Conservation (phyloP, 2,113 vertebrate species). For the Cygnus atratus region DNA sequence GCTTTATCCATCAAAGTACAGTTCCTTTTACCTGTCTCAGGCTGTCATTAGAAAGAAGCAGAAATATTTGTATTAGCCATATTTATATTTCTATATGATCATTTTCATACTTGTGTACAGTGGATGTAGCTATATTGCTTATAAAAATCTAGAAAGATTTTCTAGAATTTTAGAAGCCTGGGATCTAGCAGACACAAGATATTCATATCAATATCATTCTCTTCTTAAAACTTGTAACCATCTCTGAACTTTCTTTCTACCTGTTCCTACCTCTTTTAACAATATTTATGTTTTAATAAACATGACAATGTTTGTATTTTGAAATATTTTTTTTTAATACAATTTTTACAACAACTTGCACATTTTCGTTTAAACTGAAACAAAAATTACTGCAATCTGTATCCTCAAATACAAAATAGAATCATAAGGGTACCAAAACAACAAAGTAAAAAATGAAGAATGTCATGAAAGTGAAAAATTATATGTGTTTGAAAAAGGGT, state of each 20-base stretch:
- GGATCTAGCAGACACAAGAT: not conserved
- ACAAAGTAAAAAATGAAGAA: accelerated
- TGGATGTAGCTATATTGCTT: not conserved
- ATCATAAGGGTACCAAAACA: not conserved
- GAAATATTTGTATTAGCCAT: not conserved
- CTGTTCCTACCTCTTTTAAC: not conserved
- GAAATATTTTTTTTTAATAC: too few species aligned
- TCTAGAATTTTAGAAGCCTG: not conserved
- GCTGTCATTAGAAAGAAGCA: not conserved
- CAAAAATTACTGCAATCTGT: not conserved
- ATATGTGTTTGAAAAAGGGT: not conserved
- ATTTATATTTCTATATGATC: not conserved
- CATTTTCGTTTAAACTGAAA: not conserved
- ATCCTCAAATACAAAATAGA: not conserved
- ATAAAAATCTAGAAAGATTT: not conserved
- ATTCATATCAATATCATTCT: not conserved
- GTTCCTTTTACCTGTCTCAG: not conserved
- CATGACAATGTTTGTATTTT: not conserved
- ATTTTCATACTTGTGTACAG: not conserved
- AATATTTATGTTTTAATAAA: not conserved
- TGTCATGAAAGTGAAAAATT: not conserved
- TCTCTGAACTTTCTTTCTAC: not conserved
- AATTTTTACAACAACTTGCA: not conserved
- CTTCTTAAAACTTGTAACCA: not conserved
- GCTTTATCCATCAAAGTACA: not conserved